phyloP scores from a whole-genome alignment of 2,888 invertebrate genomes.

The Pyrocoelia pectoralis region DNA sequence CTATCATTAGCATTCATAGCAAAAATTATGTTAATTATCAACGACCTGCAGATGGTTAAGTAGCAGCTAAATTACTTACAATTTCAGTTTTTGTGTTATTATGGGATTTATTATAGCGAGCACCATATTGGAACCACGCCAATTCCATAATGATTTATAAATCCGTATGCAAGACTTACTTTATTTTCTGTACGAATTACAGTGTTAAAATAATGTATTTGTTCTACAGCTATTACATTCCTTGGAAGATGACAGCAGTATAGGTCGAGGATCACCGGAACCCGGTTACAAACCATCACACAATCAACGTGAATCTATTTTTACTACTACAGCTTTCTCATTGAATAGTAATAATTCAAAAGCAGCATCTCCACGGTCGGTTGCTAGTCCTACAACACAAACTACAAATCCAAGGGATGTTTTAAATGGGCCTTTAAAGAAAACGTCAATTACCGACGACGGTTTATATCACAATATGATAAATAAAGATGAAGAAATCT shows the following conservation, averaged over 20 bases:
- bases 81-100: no score
- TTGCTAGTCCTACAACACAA: conserved; percentile 51
- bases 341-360: conserved; percentile 48
- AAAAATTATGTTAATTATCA: no score
- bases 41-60: no score
- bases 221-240: conserved; percentile 73
- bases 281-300: conserved; percentile 14
- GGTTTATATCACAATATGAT: conserved; percentile 16
- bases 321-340: conserved; percentile 18
- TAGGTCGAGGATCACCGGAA: conserved; percentile 53
- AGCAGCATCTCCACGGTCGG: conserved; percentile 49
- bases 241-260: conserved; percentile 75
- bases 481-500: conserved; percentile 52
- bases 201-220: conserved; percentile 15
- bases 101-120: no score
- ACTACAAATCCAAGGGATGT: conserved; percentile 46
- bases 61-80: no score
- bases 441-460: conserved; percentile 23
- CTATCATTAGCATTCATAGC: no score
- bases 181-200: not conserved
- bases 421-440: conserved; percentile 53
- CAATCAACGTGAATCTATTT: conserved; percentile 19
- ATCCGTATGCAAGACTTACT: no score
- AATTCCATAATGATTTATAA: no score
- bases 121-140: no score